Percentiles rank a stretch among this genome's conserved stretches.
phyloP scores from a whole-genome alignment of 2,797 vertebrate genomes.

The Loris lydekkerianus region DNA sequence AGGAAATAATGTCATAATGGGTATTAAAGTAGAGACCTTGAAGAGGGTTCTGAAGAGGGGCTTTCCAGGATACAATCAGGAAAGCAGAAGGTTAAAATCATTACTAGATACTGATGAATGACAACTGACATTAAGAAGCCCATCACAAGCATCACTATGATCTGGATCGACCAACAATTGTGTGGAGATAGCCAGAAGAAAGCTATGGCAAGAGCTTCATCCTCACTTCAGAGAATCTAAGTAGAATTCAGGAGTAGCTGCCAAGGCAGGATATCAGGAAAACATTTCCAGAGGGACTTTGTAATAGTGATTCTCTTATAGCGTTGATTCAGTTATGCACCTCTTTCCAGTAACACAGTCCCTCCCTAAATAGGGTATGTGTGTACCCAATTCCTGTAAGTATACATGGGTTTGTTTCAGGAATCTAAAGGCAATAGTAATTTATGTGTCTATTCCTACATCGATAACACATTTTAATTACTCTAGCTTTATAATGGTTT shows the following conservation, averaged over 20 bases:
- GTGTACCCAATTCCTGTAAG: conserved; percentile 57
- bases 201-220: neutral
- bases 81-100: neutral
- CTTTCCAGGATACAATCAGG: neutral
- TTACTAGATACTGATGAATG: conserved; percentile 16
- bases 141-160: neutral
- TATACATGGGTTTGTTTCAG: conserved; percentile 37
- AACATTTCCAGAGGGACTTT: conserved; percentile 41
- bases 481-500: neutral
- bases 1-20: conserved; percentile 19
- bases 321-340: conserved; percentile 63
- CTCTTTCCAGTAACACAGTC: conserved; percentile 67
- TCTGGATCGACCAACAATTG: neutral
- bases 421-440: conserved; percentile 53
- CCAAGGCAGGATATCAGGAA: conserved; percentile 67
- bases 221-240: conserved; percentile 55
- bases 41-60: neutral
- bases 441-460: neutral
- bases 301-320: conserved; percentile 48
- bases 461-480: neutral
- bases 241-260: conserved; percentile 21
- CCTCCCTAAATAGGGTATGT: conserved; percentile 17
- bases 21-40: neutral
- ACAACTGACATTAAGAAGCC: conserved; percentile 6
- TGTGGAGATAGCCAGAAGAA: neutral